Evolutionary conservation across 1,140 invertebrate species (phyloP).

Genomic region (Antheraea pernyi): DNA sequence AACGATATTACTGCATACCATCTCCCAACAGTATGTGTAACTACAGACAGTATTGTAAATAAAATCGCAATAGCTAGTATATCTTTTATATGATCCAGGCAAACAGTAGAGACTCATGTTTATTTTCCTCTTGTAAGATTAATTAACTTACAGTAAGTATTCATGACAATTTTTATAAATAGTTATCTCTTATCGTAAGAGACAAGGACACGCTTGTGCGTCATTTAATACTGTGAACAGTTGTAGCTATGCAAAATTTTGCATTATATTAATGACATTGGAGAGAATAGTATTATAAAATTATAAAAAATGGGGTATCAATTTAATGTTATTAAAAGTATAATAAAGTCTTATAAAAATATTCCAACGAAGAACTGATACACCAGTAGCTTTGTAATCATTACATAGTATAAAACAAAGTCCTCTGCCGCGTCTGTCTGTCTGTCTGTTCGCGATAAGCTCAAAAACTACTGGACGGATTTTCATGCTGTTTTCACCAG

Average conservation of each 20-base stretch:
- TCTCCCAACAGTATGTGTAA: background rate
- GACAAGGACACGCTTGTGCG: constrained; percentile 54
- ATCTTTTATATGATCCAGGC: background rate
- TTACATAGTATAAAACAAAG: too few species aligned
- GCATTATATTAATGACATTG: background rate
- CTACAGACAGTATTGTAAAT: background rate
- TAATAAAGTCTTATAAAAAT: too few species aligned
- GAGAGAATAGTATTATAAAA: too few species aligned
- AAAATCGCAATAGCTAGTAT: background rate
- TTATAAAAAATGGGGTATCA: too few species aligned
- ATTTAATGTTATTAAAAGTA: too few species aligned
- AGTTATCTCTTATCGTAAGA: constrained; percentile 56
- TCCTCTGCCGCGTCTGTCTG: too few species aligned
- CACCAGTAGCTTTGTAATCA: too few species aligned
- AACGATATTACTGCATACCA: background rate
- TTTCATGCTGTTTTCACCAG: too few species aligned
- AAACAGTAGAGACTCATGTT: background rate
- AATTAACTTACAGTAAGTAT: background rate
- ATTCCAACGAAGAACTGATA: too few species aligned
- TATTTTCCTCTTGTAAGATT: background rate
- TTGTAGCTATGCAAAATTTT: background rate
- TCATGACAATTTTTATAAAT: constrained; percentile 41
- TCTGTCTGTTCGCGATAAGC: too few species aligned
- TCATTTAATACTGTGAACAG: background rate
- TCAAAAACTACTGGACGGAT: too few species aligned